Conservation (phyloP, 2,888 invertebrate genomes). For the Myopa testacea region DNA sequence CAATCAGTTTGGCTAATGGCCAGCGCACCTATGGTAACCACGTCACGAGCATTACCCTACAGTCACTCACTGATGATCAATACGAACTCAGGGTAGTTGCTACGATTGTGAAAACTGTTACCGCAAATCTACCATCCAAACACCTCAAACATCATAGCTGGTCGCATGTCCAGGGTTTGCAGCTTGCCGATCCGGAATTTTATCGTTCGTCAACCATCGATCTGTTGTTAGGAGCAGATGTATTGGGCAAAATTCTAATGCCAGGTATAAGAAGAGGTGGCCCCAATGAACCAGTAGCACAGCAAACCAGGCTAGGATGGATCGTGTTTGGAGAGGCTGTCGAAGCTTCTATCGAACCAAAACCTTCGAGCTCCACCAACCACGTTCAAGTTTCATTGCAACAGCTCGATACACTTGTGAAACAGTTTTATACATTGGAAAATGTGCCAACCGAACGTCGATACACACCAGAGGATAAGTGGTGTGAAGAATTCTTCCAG, state of each 20-base stretch:
- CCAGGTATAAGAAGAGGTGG: conserved; percentile 4
- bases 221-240: conserved; percentile 26
- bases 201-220: conserved; percentile 17
- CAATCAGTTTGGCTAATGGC: conserved; percentile 5
- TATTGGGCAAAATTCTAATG: conserved; percentile 14
- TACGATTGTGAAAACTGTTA: too few species aligned
- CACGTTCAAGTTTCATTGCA: conserved; percentile 8
- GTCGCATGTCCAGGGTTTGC: conserved; percentile 13
- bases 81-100: too few species aligned
- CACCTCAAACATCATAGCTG: neutral
- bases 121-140: too few species aligned
- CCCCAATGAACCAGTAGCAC: conserved; percentile 22
- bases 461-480: conserved; percentile 32
- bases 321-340: conserved; percentile 2
- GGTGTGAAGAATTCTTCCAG: conserved; percentile 40
- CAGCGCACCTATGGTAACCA: conserved; percentile 3
- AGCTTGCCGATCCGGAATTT: conserved; percentile 18
- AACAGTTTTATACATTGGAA: conserved; percentile 22
- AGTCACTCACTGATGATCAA: neutral
- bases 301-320: conserved; percentile 16
- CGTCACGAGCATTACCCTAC: neutral
- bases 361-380: conserved; percentile 1
- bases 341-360: neutral
- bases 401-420: conserved; percentile 21
- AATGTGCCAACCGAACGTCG: neutral